Percentiles rank a stretch among this genome's conserved stretches.
Conservation (phyloP, 2,113 vertebrate genomes). For the Triplophysa tibetana region DNA sequence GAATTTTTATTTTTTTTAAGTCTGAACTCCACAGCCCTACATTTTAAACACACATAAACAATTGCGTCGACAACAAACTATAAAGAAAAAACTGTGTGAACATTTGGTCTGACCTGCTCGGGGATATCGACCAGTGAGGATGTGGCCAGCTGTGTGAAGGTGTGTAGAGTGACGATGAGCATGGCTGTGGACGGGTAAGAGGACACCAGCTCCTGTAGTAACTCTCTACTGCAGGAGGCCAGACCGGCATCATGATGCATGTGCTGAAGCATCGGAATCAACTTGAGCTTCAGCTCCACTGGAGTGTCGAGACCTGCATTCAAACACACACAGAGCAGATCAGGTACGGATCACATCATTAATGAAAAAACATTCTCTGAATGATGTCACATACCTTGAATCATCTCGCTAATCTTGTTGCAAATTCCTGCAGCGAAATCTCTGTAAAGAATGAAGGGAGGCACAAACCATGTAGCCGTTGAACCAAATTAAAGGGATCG, state of each 20-base stretch:
- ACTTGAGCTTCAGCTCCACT: constrained; percentile 93
- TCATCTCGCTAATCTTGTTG: constrained; percentile 99
- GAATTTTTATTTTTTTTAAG: no score
- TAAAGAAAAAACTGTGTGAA: no score
- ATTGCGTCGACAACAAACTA: no score
- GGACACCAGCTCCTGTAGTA: constrained; percentile 89
- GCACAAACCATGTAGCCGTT: not conserved
- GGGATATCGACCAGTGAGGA: constrained; percentile 95
- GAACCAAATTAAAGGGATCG: no score
- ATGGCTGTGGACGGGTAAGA: constrained; percentile 94
- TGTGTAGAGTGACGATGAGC: constrained; percentile 95
- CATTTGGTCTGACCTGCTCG: constrained; percentile 81
- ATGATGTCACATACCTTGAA: constrained; percentile 85
- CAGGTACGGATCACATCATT: not conserved
- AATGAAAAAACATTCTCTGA: not conserved
- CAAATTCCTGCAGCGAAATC: constrained; percentile 98
- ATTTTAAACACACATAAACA: no score
- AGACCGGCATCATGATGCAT: constrained; percentile 95
- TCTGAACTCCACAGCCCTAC: no score
- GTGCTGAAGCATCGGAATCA: constrained; percentile 96
- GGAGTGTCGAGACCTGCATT: constrained; percentile 87
- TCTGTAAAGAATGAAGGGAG: constrained; percentile 69
- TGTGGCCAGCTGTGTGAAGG: constrained; percentile 92
- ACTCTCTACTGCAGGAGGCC: constrained; percentile 90
- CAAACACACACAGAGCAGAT: constrained; percentile 10